Evolutionary conservation across 2,113 vertebrate genomes (phyloP).

Genomic region (Hyperoodon ampullatus): DNA sequence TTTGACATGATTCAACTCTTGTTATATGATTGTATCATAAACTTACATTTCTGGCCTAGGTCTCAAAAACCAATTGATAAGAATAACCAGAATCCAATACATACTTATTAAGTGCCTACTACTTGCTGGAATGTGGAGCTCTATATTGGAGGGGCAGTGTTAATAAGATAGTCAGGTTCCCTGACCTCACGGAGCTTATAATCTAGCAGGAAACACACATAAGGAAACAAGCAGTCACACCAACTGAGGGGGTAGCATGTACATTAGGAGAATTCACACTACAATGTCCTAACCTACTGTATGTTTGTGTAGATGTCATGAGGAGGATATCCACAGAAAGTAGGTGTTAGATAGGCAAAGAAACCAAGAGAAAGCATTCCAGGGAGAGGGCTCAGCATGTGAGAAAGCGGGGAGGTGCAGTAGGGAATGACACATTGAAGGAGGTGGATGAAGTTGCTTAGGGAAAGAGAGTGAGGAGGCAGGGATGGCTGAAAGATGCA

Average conservation of each 20-base stretch:
- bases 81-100: constrained; percentile 1
- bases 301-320: background rate
- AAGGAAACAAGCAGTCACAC: background rate
- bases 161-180: background rate
- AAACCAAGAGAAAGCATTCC: background rate
- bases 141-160: background rate
- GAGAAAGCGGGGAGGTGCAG: background rate
- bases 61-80: constrained; percentile 6
- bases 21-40: background rate
- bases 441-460: background rate
- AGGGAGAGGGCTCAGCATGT: background rate
- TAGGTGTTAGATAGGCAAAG: background rate
- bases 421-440: background rate
- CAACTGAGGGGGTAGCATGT: background rate
- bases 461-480: background rate
- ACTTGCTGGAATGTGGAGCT: background rate
- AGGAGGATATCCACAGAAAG: background rate
- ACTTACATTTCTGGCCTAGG: background rate
- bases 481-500: background rate
- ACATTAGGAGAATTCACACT: background rate
- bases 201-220: background rate
- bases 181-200: background rate
- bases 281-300: background rate
- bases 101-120: background rate
- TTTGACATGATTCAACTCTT: constrained; percentile 26